Evolutionary conservation across 30 jellyfish, hydroid and myxozoan genomes (phyloP), one percentile per base, ranked within the genome.

Genomic region (Clytia hemisphaerica): DNA sequence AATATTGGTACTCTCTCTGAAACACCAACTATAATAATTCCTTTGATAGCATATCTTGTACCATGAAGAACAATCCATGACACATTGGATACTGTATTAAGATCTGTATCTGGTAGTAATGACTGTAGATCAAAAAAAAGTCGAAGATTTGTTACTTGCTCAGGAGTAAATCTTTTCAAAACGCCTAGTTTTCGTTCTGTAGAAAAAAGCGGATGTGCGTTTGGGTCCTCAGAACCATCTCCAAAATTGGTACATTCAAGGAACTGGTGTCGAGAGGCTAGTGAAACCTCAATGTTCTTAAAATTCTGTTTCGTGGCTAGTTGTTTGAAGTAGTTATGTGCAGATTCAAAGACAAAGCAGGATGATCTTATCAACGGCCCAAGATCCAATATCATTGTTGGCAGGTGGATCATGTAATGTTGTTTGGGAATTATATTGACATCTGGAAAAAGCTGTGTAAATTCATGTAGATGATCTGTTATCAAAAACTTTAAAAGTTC

Each of bases 331-430:
- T 72, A 72, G 48, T 42, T 15, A 33, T 72, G 84, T 14, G 28
- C 45, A 36, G 84, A 72, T 44, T 57, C 84, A 40, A 72, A 72
- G 2, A 47, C 84, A 53, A 72, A 72, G 42, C 84, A 72, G 37
- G 84, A 72, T 27, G 76, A 59, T 16, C 84, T 42, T 16, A 57
- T 59, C 77, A 72, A 35, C 58, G 84, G 84, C 19, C 84, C 84
- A 37, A 58, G 45, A 18, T 4, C n/a, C 32, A 35, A 36, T 25
- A 59, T 58, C 77, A 36, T 34, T 4, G 36, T 34, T 5, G 84
- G 84, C 22, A 72, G 55, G 58, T 72, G 84, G 15, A 72, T 5
- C 64, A 72, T 38, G 77, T 72, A 72, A 38, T 72, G 84, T 48
- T 72, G 84, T 37, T 72, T 72, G 22, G 77, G 84, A 27, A 59